Conservation (phyloP, 2,113 vertebrate species). For the Formicarius rufipectus region DNA sequence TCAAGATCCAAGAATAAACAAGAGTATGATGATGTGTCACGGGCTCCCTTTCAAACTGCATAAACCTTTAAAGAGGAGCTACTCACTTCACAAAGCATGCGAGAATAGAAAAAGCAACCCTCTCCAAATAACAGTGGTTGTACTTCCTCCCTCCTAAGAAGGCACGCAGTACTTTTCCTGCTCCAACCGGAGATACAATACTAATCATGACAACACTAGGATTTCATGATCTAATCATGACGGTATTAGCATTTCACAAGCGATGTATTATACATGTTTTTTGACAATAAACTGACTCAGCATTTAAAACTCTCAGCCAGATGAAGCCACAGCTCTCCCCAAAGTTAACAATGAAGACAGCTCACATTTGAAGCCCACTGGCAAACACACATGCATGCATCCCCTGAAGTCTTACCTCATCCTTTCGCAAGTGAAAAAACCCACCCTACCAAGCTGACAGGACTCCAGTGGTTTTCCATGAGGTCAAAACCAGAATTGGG, state of each 20-base stretch:
- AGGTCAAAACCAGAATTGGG: not conserved
- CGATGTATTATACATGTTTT: not conserved
- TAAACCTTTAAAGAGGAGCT: slow-evolving; percentile 52
- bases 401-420: not conserved
- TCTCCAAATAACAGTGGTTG: not conserved
- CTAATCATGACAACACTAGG: slow-evolving; percentile 19
- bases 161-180: slow-evolving; percentile 45
- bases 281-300: slow-evolving; percentile 58
- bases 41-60: slow-evolving; percentile 54
- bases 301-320: slow-evolving; percentile 26
- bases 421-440: slow-evolving; percentile 3
- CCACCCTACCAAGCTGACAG: not conserved
- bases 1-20: slow-evolving; percentile 69
- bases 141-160: slow-evolving; percentile 27
- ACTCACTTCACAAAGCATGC: not conserved
- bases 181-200: not conserved
- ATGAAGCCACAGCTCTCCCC: slow-evolving; percentile 27
- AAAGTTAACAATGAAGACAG: slow-evolving; percentile 29
- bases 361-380: slow-evolving; percentile 41
- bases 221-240: slow-evolving; percentile 56
- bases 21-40: slow-evolving; percentile 52
- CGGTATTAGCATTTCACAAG: slow-evolving; percentile 60
- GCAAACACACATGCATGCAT: not conserved
- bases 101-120: not conserved
- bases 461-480: not conserved